Base-by-base conservation (phyloP, 2,888 invertebrate species). In the Exephanes ischioxanthus region DNA sequence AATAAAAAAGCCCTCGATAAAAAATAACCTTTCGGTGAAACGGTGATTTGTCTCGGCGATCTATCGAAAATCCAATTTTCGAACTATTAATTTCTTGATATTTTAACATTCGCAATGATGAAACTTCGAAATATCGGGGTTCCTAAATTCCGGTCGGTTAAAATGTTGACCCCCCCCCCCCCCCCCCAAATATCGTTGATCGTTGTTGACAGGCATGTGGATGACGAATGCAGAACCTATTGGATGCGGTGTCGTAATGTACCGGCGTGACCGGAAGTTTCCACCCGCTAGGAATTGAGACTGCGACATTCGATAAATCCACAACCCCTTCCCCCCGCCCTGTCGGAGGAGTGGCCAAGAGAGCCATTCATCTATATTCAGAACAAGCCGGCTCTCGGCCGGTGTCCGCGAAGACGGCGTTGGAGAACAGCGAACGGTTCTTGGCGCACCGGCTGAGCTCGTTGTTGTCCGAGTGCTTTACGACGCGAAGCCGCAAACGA, bases 401-500 rank as follows among this genome's bases (percentile, higher is more conserved):
- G 67, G 77, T 26, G 78, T 75, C 61, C 48, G 48, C 75, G 19
- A 72, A 79, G 79, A 76, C 83, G 83, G 41, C 61, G 53, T 48
- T 55, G 30, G 30, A 26, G 76, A 85, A 83, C 67, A 67, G 75
- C 45, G 37, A 78, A 77, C 75, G 75, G 45, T 48, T 66, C 79
- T 71, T 73, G 55, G 71, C 16, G 26, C 73, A 73, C 71, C 77
- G 80, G 88, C 86, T 30, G 80, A 84, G 55, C 86, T 84, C 83
- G 45, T 83, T 84, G 87, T 84, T 67, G 68, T 67, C 73, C 68
- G 78, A 80, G 85, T 88, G 85, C 89, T 91, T 92, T 90, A 90
- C 89, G 89, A 89, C 90, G 88, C 87, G 87, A 87, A 89, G 90
- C 88, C 88, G 88, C 89, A 89, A 90, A 90, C 90, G 90, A 77